phyloP scores from a whole-genome alignment of 2,888 invertebrate genomes.

The Lamproptera curius region DNA sequence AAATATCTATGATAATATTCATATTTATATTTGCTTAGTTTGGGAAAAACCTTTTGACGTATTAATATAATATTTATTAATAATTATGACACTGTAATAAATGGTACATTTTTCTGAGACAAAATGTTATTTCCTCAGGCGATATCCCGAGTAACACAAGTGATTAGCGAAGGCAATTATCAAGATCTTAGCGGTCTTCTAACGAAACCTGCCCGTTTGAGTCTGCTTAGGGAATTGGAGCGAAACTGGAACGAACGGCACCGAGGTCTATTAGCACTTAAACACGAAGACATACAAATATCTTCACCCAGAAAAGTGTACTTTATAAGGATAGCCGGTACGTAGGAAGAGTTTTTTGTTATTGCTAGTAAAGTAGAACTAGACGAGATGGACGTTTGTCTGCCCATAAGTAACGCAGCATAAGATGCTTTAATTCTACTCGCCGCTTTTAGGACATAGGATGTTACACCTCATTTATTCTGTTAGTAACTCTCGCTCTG shows the following conservation, averaged over 20 bases:
- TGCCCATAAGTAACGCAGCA: too few relatives aligned
- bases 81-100: background rate
- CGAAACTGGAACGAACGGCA: constrained; percentile 62
- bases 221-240: constrained; percentile 61
- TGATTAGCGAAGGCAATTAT: constrained; percentile 58
- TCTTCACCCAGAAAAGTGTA: constrained; percentile 67
- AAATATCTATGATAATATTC: too few relatives aligned
- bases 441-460: too few relatives aligned
- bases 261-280: constrained; percentile 50
- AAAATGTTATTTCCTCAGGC: constrained; percentile 46
- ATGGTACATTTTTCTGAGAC: background rate
- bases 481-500: too few relatives aligned
- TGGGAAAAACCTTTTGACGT: too few relatives aligned
- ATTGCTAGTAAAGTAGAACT: too few relatives aligned
- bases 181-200: constrained; percentile 61
- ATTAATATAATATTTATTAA: background rate
- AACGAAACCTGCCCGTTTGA: constrained; percentile 61
- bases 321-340: constrained; percentile 68
- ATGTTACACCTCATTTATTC: too few relatives aligned
- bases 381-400: too few relatives aligned
- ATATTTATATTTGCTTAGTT: too few relatives aligned
- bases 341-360: too few relatives aligned
- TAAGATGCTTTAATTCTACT: too few relatives aligned
- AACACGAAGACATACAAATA: constrained; percentile 62
- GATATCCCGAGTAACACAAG: constrained; percentile 62